Evolutionary conservation across 2,113 vertebrate genomes (phyloP), one percentile per base, ranked within the genome.

Genomic region (Dromas ardeola): DNA sequence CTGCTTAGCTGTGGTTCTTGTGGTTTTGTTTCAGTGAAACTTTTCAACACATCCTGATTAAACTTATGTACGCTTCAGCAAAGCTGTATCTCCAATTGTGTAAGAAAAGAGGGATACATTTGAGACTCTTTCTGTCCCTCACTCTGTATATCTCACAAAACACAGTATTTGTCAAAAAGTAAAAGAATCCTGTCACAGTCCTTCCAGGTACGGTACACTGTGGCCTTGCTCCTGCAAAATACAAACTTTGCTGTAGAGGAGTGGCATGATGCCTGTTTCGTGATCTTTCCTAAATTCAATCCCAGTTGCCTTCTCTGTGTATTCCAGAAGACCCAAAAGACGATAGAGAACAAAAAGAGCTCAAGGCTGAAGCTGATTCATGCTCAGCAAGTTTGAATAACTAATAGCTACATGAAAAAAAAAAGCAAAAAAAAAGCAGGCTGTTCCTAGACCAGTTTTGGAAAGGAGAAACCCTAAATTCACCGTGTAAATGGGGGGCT

Each of bases 71-170:
- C 12, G 21, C 14, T 89, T 62, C 29, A 67, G 27, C 13, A 50
- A 73, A 70, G 8, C 17, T 34, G 2, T 15, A 16, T 58, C 11
- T 63, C 27, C 15, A 58, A 1, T 30, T 50, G 34, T 19, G 3
- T 27, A 29, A 14, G 14, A 6, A 56, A 70, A 82, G 49, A 21
- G 5, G 10, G 12, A 55, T 38, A 30, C 5, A 9, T 88, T 70
- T 94, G 4, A 0, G 0, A 42, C 25, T 65, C 23, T 61, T 20
- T 17, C 5, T 61, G 23, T 15, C 6, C 14, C 8, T 81, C 23
- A n/a, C 6, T 5, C 26, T 7, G 5, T 40, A 7, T 38, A 38
- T 16, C 27, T 81, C 34, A 47, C 12, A 40, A 73, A 95, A 70
- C 11, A 67, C 26, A 7, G 0, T 45, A 86, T 11, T 7, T 62